A percentile compares a stretch with the other conserved stretches of the same genome.
These are phyloP conservation scores for Thymallus thymallus DNA, from an alignment of 2,113 vertebrate species.

Conservation along the genomic window DNA sequence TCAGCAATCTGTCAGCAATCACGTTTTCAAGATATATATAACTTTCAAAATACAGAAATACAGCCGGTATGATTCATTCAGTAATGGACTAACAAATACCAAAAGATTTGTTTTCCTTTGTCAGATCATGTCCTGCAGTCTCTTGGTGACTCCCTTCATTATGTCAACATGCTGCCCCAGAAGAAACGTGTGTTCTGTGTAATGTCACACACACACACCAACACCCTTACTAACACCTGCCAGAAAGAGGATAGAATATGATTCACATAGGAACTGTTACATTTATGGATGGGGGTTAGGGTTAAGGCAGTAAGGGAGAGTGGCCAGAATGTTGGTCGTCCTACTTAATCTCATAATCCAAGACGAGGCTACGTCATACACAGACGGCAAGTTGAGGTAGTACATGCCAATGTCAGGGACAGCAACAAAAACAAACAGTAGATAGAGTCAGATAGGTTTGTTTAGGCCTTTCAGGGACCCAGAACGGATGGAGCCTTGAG, in stretches of 20 bases:
- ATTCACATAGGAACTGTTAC: slow-evolving; percentile 37
- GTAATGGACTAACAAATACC: too few species aligned
- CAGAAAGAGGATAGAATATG: slow-evolving; percentile 59
- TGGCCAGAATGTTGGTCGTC: not conserved
- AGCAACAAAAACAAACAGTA: not conserved
- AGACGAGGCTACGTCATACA: not conserved
- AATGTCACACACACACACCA: slow-evolving; percentile 56
- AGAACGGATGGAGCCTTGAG: too few species aligned
- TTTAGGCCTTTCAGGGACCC: too few species aligned
- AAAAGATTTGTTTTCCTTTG: not conserved
- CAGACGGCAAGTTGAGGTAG: not conserved
- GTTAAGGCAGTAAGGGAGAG: not conserved
- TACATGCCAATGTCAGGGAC: not conserved
- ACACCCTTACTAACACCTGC: slow-evolving; percentile 47
- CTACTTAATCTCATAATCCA: not conserved
- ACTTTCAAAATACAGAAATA: too few species aligned
- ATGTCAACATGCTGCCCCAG: slow-evolving; percentile 60
- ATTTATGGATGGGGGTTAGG: slow-evolving; percentile 22
- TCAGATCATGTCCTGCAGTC: slow-evolving; percentile 62
- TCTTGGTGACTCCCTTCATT: slow-evolving; percentile 52
- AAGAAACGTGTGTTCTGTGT: slow-evolving; percentile 63
- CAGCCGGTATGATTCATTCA: too few species aligned
- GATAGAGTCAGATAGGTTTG: too few species aligned
- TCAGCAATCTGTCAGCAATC: too few species aligned
- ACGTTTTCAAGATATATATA: too few species aligned